phyloP scores from a whole-genome alignment of 2,113 vertebrate species.

The Nothobranchius kuhntae region DNA sequence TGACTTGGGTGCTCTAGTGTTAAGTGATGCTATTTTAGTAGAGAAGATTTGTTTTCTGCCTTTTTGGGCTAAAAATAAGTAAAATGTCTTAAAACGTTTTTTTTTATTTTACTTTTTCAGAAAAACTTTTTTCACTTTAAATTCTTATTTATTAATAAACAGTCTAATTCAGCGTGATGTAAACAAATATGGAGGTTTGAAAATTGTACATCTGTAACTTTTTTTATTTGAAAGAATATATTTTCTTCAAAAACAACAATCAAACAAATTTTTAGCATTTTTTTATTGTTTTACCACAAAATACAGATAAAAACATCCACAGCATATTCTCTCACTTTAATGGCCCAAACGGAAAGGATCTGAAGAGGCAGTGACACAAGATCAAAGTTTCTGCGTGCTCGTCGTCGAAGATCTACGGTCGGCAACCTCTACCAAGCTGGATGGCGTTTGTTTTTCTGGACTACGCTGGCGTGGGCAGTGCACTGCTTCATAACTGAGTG shows the following conservation, averaged over 20 bases:
- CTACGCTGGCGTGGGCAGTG: slow-evolving; percentile 60
- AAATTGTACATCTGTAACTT: no score
- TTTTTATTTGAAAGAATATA: no score
- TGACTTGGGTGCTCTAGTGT: no score
- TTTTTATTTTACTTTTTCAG: no score
- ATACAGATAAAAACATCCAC: slow-evolving; percentile 75
- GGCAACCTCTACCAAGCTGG: slow-evolving; percentile 54
- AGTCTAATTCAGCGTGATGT: no score
- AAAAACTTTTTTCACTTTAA: no score
- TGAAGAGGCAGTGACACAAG: slow-evolving; percentile 64
- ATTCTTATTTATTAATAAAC: no score
- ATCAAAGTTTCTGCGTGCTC: slow-evolving; percentile 54
- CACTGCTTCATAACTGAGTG: slow-evolving; percentile 76
- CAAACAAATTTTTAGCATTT: slow-evolving; percentile 46
- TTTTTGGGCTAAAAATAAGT: no score
- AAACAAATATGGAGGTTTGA: no score
- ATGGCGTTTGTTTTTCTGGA: slow-evolving; percentile 48
- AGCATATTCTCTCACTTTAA: slow-evolving; percentile 58
- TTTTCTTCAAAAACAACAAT: slow-evolving; percentile 15
- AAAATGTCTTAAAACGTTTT: no score
- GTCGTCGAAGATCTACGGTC: slow-evolving; percentile 57
- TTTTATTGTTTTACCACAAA: slow-evolving; percentile 76
- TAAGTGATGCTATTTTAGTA: no score
- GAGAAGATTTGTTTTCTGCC: no score
- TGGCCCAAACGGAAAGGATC: slow-evolving; percentile 52